These are phyloP conservation scores for Characodon lateralis DNA, from an alignment of 2,797 vertebrate species.

Conservation along the genomic window DNA sequence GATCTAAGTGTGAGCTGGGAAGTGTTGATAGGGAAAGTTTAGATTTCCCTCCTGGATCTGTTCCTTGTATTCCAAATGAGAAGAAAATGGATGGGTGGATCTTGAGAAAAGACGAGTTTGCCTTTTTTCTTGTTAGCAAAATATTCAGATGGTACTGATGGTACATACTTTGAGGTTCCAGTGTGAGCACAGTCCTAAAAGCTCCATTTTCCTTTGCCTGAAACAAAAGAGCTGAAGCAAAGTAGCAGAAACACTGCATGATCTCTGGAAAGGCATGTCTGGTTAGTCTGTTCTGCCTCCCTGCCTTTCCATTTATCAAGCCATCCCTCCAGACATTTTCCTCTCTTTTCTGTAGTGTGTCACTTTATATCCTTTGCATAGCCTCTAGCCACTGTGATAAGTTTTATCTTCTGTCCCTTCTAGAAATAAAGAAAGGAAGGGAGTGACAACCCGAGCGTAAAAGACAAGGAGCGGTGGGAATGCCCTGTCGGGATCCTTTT, in stretches of 20 bases:
- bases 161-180: background rate
- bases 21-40: background rate
- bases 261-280: conserved; percentile 26
- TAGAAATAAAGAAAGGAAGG: conserved; percentile 31
- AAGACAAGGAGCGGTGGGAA: conserved; percentile 1
- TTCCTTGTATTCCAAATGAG: background rate
- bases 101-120: background rate
- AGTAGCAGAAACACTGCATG: conserved; percentile 9
- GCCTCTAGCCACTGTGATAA: conserved; percentile 40
- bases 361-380: conserved; percentile 37
- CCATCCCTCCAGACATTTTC: conserved; percentile 47
- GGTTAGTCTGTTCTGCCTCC: conserved; percentile 30
- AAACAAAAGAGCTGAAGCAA: conserved; percentile 28
- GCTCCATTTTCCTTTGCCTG: background rate
- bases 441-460: conserved; percentile 10
- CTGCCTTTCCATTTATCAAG: conserved; percentile 37
- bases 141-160: background rate
- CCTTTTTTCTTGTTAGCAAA: background rate
- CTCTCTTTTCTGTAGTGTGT: conserved; percentile 26
- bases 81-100: background rate
- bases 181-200: conserved; percentile 3
- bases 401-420: conserved; percentile 47
- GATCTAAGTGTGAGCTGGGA: background rate
- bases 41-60: background rate
- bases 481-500: conserved; percentile 32